Evolutionary conservation across 2,113 vertebrate genomes (phyloP).

Genomic region (Chelonoidis abingdonii): DNA sequence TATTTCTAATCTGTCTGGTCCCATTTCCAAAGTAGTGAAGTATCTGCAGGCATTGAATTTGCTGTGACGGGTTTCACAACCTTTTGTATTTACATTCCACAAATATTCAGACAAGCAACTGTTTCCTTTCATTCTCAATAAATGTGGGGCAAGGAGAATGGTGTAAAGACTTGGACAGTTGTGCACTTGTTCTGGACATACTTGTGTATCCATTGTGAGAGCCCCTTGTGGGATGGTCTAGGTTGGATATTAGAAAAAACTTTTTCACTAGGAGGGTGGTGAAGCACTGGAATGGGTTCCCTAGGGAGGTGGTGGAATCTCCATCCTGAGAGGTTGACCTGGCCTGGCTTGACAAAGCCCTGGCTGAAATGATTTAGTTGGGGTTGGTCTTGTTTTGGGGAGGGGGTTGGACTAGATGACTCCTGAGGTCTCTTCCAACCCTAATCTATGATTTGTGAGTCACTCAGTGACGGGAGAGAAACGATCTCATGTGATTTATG

Average conservation of each 20-base stretch:
- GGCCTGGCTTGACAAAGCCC: too few species aligned
- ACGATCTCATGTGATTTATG: background rate
- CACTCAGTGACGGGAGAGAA: accelerated
- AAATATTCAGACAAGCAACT: background rate
- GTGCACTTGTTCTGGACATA: background rate
- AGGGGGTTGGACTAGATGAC: too few species aligned
- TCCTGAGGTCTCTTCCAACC: too few species aligned
- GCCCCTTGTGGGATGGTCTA: background rate
- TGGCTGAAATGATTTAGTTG: too few species aligned
- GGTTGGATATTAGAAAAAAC: too few species aligned
- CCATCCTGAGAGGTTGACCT: too few species aligned
- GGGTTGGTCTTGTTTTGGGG: too few species aligned
- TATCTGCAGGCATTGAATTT: background rate
- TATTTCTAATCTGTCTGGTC: background rate
- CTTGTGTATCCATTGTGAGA: background rate
- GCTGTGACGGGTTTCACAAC: background rate
- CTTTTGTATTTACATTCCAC: background rate
- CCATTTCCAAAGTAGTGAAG: background rate
- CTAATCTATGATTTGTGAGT: background rate
- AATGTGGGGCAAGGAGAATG: background rate
- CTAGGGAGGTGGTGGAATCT: too few species aligned
- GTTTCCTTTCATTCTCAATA: constrained; percentile 12
- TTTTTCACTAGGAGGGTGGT: too few species aligned
- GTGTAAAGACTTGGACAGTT: background rate
- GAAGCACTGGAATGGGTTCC: too few species aligned